Evolutionary conservation across 92 coral and sea anemone genomes (phyloP), one percentile per base, ranked within the genome.

Genomic region (Pocillopora grandis): DNA sequence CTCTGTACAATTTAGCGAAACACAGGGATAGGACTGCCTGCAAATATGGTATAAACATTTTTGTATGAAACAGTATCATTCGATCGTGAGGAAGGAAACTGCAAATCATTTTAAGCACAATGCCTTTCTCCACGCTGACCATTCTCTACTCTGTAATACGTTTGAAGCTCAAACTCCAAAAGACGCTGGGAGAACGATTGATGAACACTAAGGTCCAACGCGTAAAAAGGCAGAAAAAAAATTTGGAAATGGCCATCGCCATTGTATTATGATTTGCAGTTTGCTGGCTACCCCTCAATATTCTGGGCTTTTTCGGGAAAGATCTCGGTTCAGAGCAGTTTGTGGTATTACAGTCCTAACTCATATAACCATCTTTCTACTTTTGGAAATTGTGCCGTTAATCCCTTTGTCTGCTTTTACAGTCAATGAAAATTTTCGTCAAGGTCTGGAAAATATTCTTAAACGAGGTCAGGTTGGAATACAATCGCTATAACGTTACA

Each of bases 351-450:
- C 7, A 62, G 7, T n/a, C 66, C n/a, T 11, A 23, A 11, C 8
- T 17, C n/a, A 1, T 15, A 62, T 15, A 62, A 18, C 19, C 19
- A 18, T 62, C 8, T 62, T 12, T 62, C 17, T 62, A 42, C 52
- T 42, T 42, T 15, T 2, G 3, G 12, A 35, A 69, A 69, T 33
- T 36, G 57, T 36, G 74, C 74, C 17, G 0, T 69, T 0, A 69
- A 69, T 52, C 74, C 74, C 14, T 69, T 57, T n/a, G 42, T 70
- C 75, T 70, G 75, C 1, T 37, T 70, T 70, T n/a, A 70, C 57
- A 35, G 37, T 70, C 75, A 7, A 57, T 70, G 75, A 55, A 16
- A 70, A 37, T 36, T 70, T 15, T 37, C 75, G 75, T 36, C 56
- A 70, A 17, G 75, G 56, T 35, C 75, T 70, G 20, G 33, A 70